Conservation (phyloP, 1,140 invertebrate genomes). For the Bathynomus jamesi region DNA sequence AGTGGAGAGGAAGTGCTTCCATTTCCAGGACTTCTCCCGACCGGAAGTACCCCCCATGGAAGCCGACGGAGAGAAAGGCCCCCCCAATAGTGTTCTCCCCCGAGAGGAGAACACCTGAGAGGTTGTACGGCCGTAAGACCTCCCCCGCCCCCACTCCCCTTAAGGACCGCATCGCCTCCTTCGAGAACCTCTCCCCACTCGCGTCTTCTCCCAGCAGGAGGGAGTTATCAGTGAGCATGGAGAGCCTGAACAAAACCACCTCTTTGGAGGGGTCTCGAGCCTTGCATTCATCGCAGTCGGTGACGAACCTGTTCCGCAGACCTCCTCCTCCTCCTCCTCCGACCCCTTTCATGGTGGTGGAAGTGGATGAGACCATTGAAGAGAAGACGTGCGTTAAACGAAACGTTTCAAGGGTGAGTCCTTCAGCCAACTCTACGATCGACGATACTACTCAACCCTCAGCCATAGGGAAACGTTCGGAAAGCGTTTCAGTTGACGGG, state of each 20-base stretch:
- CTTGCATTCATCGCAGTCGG: conserved; percentile 18
- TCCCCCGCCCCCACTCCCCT: conserved; percentile 10
- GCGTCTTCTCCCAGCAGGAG: conserved; percentile 10
- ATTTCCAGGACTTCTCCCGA: too few species aligned
- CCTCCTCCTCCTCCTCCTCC: conserved; percentile 8
- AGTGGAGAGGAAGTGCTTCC: too few species aligned
- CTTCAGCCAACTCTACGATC: too few species aligned
- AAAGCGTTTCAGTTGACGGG: too few species aligned
- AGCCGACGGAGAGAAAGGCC: background rate
- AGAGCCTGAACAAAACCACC: conserved; percentile 17
- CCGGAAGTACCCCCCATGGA: background rate
- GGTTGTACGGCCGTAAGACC: background rate
- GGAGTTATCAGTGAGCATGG: conserved; percentile 32
- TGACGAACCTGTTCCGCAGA: conserved; percentile 17
- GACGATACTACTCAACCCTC: background rate
- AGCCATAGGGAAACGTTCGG: background rate
- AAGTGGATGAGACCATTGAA: conserved; percentile 14
- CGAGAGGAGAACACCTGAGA: background rate
- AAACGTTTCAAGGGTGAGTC: conserved; percentile 21
- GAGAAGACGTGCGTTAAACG: conserved; percentile 19
- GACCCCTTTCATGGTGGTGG: conserved; percentile 27
- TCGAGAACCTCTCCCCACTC: conserved; percentile 20
- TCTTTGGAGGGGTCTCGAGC: conserved; percentile 4
- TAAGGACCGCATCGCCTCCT: conserved; percentile 37
- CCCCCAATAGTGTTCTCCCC: background rate